phyloP scores from a whole-genome alignment of 2,797 vertebrate genomes.

The Carcharodon carcharias region DNA sequence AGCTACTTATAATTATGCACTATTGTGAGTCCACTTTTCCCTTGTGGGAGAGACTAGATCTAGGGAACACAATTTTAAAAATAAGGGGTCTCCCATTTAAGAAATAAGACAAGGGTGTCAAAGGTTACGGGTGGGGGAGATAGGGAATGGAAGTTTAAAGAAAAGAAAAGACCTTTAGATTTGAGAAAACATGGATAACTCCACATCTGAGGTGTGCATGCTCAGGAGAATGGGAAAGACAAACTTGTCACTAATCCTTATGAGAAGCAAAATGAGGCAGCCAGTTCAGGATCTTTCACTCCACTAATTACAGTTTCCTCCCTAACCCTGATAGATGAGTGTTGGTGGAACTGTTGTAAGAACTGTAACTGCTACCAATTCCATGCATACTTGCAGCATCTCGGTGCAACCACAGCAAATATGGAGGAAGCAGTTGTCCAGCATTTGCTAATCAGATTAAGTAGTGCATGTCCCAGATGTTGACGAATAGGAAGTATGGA shows the following conservation, averaged over 20 bases:
- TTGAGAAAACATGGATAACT: not conserved
- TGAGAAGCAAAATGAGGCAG: not conserved
- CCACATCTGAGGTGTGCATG: not conserved
- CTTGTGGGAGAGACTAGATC: too few relatives aligned
- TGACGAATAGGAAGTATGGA: too few relatives aligned
- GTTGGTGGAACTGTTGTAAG: too few relatives aligned
- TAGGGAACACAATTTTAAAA: too few relatives aligned
- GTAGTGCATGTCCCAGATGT: too few relatives aligned
- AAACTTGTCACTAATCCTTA: not conserved
- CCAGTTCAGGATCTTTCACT: not conserved
- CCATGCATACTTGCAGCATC: not conserved
- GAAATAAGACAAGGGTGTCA: too few relatives aligned
- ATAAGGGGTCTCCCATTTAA: too few relatives aligned
- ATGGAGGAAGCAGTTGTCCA: not conserved
- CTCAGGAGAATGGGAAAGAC: not conserved
- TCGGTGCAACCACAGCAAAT: not conserved
- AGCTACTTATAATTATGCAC: too few relatives aligned
- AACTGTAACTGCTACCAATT: not conserved
- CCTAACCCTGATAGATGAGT: not conserved
- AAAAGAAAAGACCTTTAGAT: not conserved
- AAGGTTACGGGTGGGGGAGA: too few relatives aligned
- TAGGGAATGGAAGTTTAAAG: not conserved
- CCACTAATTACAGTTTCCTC: not conserved
- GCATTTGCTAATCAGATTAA: not conserved
- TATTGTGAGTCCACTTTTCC: too few relatives aligned